Evolutionary conservation across 2,113 vertebrate species (phyloP), one percentile per base, ranked within the genome.

Genomic region (Mesocricetus auratus): DNA sequence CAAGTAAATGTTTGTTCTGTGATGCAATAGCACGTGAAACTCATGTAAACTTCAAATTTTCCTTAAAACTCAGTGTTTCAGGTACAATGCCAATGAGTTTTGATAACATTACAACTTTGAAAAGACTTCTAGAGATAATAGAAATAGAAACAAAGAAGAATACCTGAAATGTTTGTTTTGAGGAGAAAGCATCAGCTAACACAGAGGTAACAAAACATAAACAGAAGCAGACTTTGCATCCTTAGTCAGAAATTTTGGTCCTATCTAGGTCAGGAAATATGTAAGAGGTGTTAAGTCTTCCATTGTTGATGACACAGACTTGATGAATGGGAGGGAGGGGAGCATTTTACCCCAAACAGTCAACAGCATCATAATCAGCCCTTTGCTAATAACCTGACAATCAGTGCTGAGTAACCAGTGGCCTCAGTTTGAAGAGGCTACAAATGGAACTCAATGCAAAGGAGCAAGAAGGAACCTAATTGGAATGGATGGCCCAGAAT

Each of bases 11-110:
- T 75, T 11, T 94, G 21, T 12, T 73, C 16, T 42, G 45, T 13
- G 50, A 47, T 19, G 75, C 9, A 85, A 64, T 45, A 77, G 36
- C n/a, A 47, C 66, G 60, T 39, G 62, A 74, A 62, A 73, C 17
- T 68, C 73, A 86, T 16, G n/a, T 86, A 56, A 89, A 86, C 21
- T 94, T 82, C 5, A 33, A 19, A 71, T 53, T 86, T 82, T 74
- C 71, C 29, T 68, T 85, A 58, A 95, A 91, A 85, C 68, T 7
- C 56, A 93, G 78, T 50, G 86, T 89, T 93, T 82, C 9, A 87
- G 87, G 39, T 77, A 96, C 15, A 42, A 68, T 58, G 29, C 11
- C 85, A 88, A 96, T 11, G 45, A 89, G 45, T 11, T 91, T 31
- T 50, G 60, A 22, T 42, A 89, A 58, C 3, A 31, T 69, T 21